phyloP scores from a whole-genome alignment of 2,888 invertebrate species.

The Callimorpha dominula region DNA sequence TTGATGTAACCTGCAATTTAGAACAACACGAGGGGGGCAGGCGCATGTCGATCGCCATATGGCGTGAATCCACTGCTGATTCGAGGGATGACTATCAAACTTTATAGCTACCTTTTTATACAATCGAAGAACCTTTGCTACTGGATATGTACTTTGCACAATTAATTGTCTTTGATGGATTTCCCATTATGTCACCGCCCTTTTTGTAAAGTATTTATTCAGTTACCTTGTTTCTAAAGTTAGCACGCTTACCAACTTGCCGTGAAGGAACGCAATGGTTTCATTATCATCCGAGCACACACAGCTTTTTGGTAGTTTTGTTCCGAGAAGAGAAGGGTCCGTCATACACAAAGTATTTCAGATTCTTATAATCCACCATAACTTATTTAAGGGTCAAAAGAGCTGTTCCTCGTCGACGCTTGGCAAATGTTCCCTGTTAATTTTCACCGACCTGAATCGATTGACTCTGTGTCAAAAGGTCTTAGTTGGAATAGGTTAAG shows the following conservation, averaged over 20 bases:
- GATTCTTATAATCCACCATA: too few species aligned
- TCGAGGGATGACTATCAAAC: slow-evolving; percentile 66
- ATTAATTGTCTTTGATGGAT: neutral
- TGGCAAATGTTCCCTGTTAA: too few species aligned
- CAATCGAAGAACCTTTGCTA: slow-evolving; percentile 41
- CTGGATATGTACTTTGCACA: slow-evolving; percentile 31
- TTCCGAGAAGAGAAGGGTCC: too few species aligned
- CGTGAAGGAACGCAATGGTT: neutral
- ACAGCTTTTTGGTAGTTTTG: too few species aligned
- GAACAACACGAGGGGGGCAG: slow-evolving; percentile 66
- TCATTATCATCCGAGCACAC: too few species aligned
- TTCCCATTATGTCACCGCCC: neutral
- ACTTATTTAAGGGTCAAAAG: too few species aligned
- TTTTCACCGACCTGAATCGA: too few species aligned
- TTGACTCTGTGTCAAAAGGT: too few species aligned
- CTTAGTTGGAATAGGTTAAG: too few species aligned
- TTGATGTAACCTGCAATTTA: slow-evolving; percentile 83
- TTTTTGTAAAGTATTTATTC: too few species aligned
- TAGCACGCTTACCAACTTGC: neutral
- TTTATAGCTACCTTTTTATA: slow-evolving; percentile 47
- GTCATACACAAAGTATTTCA: too few species aligned
- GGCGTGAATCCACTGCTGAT: slow-evolving; percentile 69
- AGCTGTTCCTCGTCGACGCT: too few species aligned
- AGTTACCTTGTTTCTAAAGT: neutral
- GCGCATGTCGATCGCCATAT: slow-evolving; percentile 80